Evolutionary conservation across 2,888 invertebrate species (phyloP), one percentile per base, ranked within the genome.

Genomic region (Chalcis sispes): DNA sequence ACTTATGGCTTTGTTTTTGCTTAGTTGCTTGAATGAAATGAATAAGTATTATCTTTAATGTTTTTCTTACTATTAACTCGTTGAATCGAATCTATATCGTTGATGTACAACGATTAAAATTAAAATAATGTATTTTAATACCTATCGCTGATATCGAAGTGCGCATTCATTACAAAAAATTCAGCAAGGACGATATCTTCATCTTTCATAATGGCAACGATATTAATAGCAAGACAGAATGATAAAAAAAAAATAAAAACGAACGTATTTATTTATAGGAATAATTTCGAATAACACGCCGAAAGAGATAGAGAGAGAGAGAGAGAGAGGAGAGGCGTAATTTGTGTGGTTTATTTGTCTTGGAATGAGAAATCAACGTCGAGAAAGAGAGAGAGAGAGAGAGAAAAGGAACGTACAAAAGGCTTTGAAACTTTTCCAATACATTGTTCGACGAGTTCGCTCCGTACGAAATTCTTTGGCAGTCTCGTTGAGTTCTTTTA

Each of bases 341-440:
- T n/a, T n/a, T n/a, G n/a, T 40, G 52, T 18, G 29, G 15, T 40
- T 27, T 32, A 20, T 52, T 62, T 72, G 40, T 50, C 46, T 64
- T 54, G 52, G 25, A 56, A 64, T n/a, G 32, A 64, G 20, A 42
- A 56, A 32, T 48, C 25, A 13, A 56, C n/a, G 1, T n/a, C n/a
- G n/a, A 29, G 18, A 15, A 1, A n/a, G 10, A 46, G 5, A 3
- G n/a, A 4, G 8, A 46, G 15, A 46, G 4, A 5, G 5, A 18
- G n/a, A n/a, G n/a, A 48, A 48, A 48, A 50, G 5, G 1, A 7
- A 50, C 20, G 23, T 4, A 62, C 23, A 32, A 36, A 13, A 8
- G 15, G n/a, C 58, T 29, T 72, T 72, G 72, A 72, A 72, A 48
- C 56, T 59, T 72, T 59, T 66, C 66, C 66, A 72, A 66, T 72